These are phyloP conservation scores for Carassius auratus DNA, from an alignment of 2,113 vertebrate genomes.

Conservation along the genomic window DNA sequence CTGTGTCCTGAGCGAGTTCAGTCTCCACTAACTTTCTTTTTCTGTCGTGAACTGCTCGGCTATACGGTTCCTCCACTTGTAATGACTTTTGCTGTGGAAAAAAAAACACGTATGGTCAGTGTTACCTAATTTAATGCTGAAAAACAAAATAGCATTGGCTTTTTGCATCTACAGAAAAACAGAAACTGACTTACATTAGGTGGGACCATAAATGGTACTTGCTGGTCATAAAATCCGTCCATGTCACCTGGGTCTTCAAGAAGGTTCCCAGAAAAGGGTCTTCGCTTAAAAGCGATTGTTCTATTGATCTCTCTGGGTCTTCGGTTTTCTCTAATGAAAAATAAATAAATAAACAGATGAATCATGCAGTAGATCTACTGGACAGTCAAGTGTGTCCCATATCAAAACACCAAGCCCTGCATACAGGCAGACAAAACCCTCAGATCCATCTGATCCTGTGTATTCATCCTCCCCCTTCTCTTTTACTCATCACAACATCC, in stretches of 20 bases:
- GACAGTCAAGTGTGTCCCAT: slow-evolving; percentile 13
- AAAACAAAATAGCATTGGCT: background rate
- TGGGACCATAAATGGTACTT: slow-evolving; percentile 92
- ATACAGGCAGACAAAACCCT: slow-evolving; percentile 20
- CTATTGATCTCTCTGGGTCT: slow-evolving; percentile 32
- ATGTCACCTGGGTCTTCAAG: slow-evolving; percentile 75
- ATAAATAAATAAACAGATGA: background rate
- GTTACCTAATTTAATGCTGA: background rate
- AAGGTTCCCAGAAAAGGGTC: slow-evolving; percentile 57
- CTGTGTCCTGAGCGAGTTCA: slow-evolving; percentile 93
- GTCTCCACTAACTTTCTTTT: slow-evolving; percentile 95
- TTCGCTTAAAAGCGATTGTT: slow-evolving; percentile 68
- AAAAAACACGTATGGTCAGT: slow-evolving; percentile 38
- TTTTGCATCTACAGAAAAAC: background rate
- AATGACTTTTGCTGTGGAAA: slow-evolving; percentile 71
- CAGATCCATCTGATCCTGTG: slow-evolving; percentile 13
- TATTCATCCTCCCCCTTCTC: slow-evolving; percentile 13
- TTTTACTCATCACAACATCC: slow-evolving; percentile 51
- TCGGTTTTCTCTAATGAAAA: slow-evolving; percentile 56
- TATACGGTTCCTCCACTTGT: slow-evolving; percentile 80
- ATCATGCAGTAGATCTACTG: slow-evolving; percentile 15
- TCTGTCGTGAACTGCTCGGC: slow-evolving; percentile 79
- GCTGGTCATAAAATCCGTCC: slow-evolving; percentile 97
- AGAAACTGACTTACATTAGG: slow-evolving; percentile 81
- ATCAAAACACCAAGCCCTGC: slow-evolving; percentile 9